phyloP scores from a whole-genome alignment of 2,888 invertebrate species.

The Cheiracanthium punctorium region DNA sequence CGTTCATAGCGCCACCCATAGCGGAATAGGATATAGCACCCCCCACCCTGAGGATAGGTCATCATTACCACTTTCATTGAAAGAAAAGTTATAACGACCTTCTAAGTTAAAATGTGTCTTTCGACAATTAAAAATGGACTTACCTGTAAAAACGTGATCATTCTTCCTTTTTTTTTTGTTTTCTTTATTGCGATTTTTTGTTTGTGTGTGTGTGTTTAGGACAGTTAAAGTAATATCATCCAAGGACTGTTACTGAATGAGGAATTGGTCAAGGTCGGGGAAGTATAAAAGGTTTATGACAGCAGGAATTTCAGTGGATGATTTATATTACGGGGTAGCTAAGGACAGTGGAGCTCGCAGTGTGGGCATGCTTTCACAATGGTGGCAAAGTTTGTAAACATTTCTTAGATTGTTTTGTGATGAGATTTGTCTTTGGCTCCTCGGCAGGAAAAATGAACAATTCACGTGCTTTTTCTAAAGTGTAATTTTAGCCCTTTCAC shows the following conservation, averaged over 20 bases:
- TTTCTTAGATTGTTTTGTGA: too few relatives aligned
- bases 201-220: not conserved
- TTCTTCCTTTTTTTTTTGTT: not conserved
- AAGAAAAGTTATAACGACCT: not conserved
- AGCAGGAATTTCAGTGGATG: conserved; percentile 14
- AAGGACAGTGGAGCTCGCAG: conserved; percentile 5
- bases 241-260: conserved; percentile 6
- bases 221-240: not conserved
- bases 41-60: not conserved
- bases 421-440: too few relatives aligned
- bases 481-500: too few relatives aligned
- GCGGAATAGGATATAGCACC: too few relatives aligned
- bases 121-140: conserved; percentile 27
- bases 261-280: conserved; percentile 18
- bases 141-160: not conserved
- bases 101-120: not conserved
- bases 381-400: not conserved
- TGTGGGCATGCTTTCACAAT: not conserved
- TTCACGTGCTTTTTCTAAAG: too few relatives aligned
- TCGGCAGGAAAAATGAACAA: too few relatives aligned
- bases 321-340: conserved; percentile 1
- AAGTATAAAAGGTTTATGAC: conserved; percentile 25
- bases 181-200: too few relatives aligned
- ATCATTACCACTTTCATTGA: conserved; percentile 17
- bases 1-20: not conserved